A percentile compares a stretch with the other conserved stretches of the same genome.
These are phyloP conservation scores for Aplysia californica DNA, from an alignment of 1,140 invertebrate genomes.

Conservation along the genomic window DNA sequence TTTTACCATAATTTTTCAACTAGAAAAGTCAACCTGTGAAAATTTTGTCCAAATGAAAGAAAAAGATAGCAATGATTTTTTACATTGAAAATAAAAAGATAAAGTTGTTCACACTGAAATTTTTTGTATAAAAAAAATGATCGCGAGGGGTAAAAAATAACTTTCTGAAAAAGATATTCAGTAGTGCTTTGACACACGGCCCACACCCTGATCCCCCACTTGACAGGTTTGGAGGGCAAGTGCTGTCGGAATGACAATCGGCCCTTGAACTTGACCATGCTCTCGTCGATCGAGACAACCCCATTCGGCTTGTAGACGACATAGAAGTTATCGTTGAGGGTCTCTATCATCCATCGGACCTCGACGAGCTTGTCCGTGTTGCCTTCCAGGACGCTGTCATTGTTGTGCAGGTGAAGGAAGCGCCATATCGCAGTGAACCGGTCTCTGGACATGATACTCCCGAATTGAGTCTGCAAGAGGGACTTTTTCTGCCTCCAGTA, in stretches of 20 bases:
- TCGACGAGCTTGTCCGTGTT: not conserved
- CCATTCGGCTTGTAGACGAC: not conserved
- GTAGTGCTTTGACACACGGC: not conserved
- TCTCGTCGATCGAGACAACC: not conserved
- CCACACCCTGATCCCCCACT: constrained; percentile 3
- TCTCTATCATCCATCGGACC: not conserved
- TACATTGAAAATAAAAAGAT: too few species aligned
- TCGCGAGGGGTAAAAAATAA: not conserved
- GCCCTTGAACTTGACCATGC: not conserved
- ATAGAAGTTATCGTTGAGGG: not conserved
- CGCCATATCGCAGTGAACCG: not conserved
- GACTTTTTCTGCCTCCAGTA: not conserved
- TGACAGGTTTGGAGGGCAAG: not conserved
- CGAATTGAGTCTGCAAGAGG: not conserved
- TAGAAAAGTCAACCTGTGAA: too few species aligned
- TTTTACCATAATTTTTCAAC: too few species aligned
- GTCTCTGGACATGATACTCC: not conserved
- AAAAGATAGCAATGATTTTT: too few species aligned
- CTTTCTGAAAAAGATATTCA: not conserved
- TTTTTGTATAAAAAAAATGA: too few species aligned
- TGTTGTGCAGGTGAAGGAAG: not conserved
- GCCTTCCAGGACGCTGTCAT: not conserved
- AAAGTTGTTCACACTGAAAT: too few species aligned
- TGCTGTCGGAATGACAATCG: not conserved
- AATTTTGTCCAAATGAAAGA: too few species aligned